A percentile compares a stretch with the other conserved stretches of the same genome.
Conservation (phyloP, 2,888 invertebrate genomes). For the Tetanocera ferruginea region DNA sequence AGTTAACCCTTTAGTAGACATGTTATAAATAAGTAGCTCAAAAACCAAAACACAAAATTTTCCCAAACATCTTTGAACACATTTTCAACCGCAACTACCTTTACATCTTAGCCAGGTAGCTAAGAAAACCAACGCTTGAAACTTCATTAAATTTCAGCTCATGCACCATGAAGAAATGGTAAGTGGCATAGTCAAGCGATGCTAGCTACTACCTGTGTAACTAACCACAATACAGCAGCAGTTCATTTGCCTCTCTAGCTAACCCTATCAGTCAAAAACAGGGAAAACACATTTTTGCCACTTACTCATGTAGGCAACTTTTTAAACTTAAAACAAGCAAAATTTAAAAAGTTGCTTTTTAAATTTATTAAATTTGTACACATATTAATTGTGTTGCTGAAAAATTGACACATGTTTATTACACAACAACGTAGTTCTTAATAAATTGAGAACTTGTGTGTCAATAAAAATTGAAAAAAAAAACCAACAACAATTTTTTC, state of each 20-base stretch:
- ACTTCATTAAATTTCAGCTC: constrained; percentile 32
- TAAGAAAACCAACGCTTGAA: background rate
- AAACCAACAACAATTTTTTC: too few species aligned
- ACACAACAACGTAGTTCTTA: too few species aligned
- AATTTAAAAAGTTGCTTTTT: background rate
- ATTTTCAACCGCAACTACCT: background rate
- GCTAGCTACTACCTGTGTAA: background rate
- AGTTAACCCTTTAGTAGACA: constrained; percentile 16
- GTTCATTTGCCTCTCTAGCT: constrained; percentile 18
- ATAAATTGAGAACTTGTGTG: too few species aligned
- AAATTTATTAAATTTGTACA: too few species aligned
- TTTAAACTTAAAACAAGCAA: background rate
- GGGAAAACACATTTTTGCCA: background rate
- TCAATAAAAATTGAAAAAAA: too few species aligned
- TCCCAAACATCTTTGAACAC: background rate
- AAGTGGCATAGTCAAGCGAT: background rate
- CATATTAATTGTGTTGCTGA: too few species aligned
- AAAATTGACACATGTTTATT: too few species aligned
- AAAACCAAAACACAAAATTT: background rate
- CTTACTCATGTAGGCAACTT: background rate
- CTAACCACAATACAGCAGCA: background rate
- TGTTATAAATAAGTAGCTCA: background rate
- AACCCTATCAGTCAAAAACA: background rate
- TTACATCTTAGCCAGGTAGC: background rate
- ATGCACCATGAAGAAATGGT: background rate